phyloP scores from a whole-genome alignment of 2,888 invertebrate genomes.

The Boloria selene region DNA sequence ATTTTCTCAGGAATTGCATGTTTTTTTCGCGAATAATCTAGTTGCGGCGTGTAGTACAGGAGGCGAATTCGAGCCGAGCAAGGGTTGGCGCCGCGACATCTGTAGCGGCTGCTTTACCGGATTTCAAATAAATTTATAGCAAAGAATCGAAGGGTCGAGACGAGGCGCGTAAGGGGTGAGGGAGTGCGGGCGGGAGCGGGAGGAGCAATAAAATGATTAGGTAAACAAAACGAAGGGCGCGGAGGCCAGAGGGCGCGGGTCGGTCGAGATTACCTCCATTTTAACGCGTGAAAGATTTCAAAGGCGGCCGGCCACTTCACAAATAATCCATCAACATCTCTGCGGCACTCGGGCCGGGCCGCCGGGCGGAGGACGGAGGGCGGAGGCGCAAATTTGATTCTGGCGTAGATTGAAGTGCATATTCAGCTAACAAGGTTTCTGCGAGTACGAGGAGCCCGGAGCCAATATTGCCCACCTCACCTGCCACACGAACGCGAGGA shows the following conservation, averaged over 20 bases:
- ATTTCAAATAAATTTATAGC: constrained; percentile 57
- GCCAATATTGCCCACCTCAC: constrained; percentile 25
- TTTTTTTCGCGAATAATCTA: constrained; percentile 65
- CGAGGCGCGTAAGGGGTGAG: constrained; percentile 39
- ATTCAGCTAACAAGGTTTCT: constrained; percentile 73
- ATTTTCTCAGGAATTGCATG: constrained; percentile 70
- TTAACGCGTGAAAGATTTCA: constrained; percentile 81
- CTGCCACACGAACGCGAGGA: constrained; percentile 21
- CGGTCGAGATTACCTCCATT: constrained; percentile 77
- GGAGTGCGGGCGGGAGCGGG: constrained; percentile 43
- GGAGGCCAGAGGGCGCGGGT: constrained; percentile 41
- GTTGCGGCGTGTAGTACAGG: constrained; percentile 67
- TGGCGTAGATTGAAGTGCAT: constrained; percentile 75
- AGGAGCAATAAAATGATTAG: constrained; percentile 73
- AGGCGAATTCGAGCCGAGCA: constrained; percentile 51
- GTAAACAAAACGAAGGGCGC: constrained; percentile 67
- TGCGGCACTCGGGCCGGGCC: constrained; percentile 49
- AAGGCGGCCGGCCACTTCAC: constrained; percentile 78
- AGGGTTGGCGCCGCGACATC: constrained; percentile 46
- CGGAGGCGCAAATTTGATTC: constrained; percentile 71
- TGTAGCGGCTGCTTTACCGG: constrained; percentile 53
- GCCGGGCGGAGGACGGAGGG: constrained; percentile 46
- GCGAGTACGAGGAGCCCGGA: constrained; percentile 35
- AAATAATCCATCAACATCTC: constrained; percentile 79
- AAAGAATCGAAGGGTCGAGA: constrained; percentile 43